Evolutionary conservation across 2,797 vertebrate species (phyloP).

Genomic region (Xenopus petersii): DNA sequence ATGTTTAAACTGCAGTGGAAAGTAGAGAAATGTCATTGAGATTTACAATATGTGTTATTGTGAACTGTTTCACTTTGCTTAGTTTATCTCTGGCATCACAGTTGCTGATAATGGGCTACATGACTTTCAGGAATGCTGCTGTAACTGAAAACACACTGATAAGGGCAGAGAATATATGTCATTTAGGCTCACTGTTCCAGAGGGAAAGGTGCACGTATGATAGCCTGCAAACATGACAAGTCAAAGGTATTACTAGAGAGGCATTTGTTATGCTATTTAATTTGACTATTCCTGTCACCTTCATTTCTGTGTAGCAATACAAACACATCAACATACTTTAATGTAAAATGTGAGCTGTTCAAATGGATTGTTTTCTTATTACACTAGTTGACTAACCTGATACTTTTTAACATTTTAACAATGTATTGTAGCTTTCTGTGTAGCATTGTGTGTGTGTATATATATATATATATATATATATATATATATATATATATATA

Average conservation of each 20-base stretch:
- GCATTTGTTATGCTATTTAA: constrained; percentile 33
- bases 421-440: no score
- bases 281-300: constrained; percentile 43
- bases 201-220: constrained; percentile 36
- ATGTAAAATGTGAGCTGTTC: constrained; percentile 1
- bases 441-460: no score
- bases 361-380: background rate
- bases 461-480: no score
- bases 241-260: constrained; percentile 43
- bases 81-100: constrained; percentile 24
- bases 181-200: constrained; percentile 34
- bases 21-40: constrained; percentile 18
- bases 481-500: no score
- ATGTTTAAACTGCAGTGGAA: background rate
- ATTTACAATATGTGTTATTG: constrained; percentile 3
- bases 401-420: no score
- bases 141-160: constrained; percentile 24
- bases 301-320: constrained; percentile 23
- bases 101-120: constrained; percentile 10
- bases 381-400: no score
- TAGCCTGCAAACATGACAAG: constrained; percentile 43
- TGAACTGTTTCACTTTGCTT: constrained; percentile 5
- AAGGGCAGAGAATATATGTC: constrained; percentile 36
- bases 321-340: constrained; percentile 7
- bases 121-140: constrained; percentile 29